phyloP scores from a whole-genome alignment of 2,797 vertebrate species.

The Phalanger gymnotis region DNA sequence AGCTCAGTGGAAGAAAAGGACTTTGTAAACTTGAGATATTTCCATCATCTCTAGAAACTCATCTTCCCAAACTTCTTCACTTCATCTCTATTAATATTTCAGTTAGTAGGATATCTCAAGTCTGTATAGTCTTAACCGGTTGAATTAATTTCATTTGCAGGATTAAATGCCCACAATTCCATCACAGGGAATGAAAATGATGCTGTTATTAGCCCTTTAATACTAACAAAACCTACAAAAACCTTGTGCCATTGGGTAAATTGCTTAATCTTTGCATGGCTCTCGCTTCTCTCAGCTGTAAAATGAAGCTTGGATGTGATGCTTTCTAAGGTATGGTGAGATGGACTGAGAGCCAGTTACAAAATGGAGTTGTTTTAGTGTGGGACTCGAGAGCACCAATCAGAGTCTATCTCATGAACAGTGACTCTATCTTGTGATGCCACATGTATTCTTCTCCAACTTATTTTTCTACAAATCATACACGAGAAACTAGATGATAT shows the following conservation, averaged over 20 bases:
- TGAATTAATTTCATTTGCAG: not conserved
- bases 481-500: not conserved
- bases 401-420: not conserved
- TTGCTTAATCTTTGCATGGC: not conserved
- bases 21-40: not conserved
- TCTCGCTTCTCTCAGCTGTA: not conserved
- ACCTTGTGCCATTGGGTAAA: not conserved
- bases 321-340: not conserved
- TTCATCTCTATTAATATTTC: not conserved
- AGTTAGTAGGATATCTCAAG: not conserved
- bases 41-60: not conserved
- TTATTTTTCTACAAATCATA: not conserved
- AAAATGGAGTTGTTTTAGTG: not conserved
- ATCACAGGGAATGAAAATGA: not conserved
- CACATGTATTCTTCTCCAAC: not conserved
- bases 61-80: not conserved
- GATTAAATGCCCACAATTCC: not conserved
- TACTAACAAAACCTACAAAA: not conserved
- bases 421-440: not conserved
- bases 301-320: not conserved
- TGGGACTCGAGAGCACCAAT: not conserved
- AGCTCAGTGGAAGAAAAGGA: not conserved
- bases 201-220: not conserved
- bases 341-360: not conserved
- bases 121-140: not conserved